Evolutionary conservation across 2,797 vertebrate species (phyloP), one percentile per base, ranked within the genome.

Genomic region (Fistularia tabacaria): DNA sequence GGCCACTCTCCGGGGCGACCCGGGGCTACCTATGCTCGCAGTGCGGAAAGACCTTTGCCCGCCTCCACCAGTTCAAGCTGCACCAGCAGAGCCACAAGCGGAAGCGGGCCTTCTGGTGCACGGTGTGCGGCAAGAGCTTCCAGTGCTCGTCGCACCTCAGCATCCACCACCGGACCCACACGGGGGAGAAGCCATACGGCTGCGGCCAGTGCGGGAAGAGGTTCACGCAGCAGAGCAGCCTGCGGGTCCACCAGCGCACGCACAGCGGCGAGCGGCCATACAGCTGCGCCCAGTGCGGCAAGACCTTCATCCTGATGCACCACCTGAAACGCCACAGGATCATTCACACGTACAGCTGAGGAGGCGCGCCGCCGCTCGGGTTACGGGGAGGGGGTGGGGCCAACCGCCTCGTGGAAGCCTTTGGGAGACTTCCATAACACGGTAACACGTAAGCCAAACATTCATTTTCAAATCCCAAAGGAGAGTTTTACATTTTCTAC

Each of bases 191-290:
- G 69, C 89, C 88, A 0, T 90, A 83, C 49, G 78, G 79, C 0
- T 90, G 89, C 43, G 68, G 71, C 0, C 85, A 87, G 59, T 90
- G 89, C 13, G 89, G 89, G 14, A 90, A 90, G 76, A 61, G 87
- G 58, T 90, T 91, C 76, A 88, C 89, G 49, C 88, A 90, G 81
- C 87, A 89, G 79, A 89, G 89, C 82, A 90, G 88, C 41, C 84
- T 90, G 68, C 76, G 87, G 64, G 86, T 88, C 6, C 90, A 91
- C 77, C 87, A 90, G 80, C 83, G 88, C 54, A 87, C 88, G 0
- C 90, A 91, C 85, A 90, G 88, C 49, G 88, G 88, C 0, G 87
- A 89, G 49, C 73, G 88, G 45, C 88, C 88, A 1, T 89, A 88
- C 76, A 84, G 86, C 82, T 90, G 88, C 73, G 59, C 83, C 1